These are phyloP conservation scores for Drosophila paramelanica DNA, from an alignment of 2,888 invertebrate species.

Conservation along the genomic window DNA sequence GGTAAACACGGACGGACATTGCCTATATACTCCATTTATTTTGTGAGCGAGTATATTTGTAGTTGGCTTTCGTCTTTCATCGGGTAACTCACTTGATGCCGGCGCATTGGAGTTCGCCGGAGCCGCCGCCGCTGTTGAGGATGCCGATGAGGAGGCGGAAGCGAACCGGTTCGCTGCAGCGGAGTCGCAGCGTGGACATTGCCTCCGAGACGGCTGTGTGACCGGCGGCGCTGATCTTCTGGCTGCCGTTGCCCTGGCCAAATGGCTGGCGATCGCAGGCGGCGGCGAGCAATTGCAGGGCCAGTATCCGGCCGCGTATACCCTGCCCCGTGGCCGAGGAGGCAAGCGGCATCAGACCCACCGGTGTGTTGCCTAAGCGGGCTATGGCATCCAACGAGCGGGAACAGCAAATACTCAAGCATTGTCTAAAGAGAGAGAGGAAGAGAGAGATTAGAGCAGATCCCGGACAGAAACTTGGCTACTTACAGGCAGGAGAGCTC, in stretches of 20 bases:
- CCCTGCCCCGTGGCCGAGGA: conserved; percentile 95
- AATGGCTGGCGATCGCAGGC: conserved; percentile 88
- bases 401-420: conserved; percentile 92
- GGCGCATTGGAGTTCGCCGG: conserved; percentile 90
- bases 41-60: too few relatives aligned
- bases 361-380: conserved; percentile 90
- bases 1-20: too few relatives aligned
- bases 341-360: conserved; percentile 93
- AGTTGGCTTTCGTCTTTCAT: too few relatives aligned
- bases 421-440: conserved; percentile 87
- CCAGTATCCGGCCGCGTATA: conserved; percentile 92
- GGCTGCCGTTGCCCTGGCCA: conserved; percentile 83
- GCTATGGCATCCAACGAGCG: conserved; percentile 92
- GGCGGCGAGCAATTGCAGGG: conserved; percentile 94
- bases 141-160: conserved; percentile 96
- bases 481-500: conserved; percentile 93
- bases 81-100: conserved; percentile 87
- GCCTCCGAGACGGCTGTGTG: conserved; percentile 96
- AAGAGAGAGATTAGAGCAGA: neutral
- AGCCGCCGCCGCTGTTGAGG: conserved; percentile 91
- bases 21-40: too few relatives aligned
- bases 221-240: conserved; percentile 87
- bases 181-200: conserved; percentile 93
- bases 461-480: neutral
- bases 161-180: conserved; percentile 96